These are phyloP conservation scores for Phortica magna DNA, from an alignment of 2,888 invertebrate species.

Conservation along the genomic window DNA sequence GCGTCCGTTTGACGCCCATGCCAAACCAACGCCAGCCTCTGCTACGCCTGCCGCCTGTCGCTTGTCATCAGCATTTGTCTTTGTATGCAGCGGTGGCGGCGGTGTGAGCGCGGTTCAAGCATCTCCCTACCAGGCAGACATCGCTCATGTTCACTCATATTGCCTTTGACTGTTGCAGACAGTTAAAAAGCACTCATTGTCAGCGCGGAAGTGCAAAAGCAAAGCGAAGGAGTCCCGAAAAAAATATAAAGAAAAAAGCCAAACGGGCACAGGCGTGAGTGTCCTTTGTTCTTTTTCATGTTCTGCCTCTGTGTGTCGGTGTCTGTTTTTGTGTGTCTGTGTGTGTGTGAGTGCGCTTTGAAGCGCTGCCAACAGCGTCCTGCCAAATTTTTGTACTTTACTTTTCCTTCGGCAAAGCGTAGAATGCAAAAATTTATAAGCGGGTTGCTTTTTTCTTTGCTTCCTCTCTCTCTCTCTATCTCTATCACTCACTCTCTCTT, in stretches of 20 bases:
- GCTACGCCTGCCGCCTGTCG: constrained; percentile 57
- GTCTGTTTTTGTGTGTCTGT: neutral
- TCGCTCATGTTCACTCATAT: constrained; percentile 31
- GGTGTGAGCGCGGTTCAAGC: constrained; percentile 32
- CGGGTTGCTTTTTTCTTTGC: too few species aligned
- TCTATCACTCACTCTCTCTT: neutral
- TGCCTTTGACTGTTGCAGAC: constrained; percentile 63
- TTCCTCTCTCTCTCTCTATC: too few species aligned
- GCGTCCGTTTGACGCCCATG: constrained; percentile 35
- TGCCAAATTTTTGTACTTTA: constrained; percentile 23
- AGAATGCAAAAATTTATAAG: neutral
- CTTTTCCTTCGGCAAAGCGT: neutral
- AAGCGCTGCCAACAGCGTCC: neutral
- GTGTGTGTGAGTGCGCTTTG: neutral
- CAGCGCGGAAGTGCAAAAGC: constrained; percentile 17
- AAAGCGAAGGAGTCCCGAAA: constrained; percentile 23
- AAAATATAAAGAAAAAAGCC: constrained; percentile 1
- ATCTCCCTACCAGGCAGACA: constrained; percentile 26
- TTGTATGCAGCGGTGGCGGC: constrained; percentile 45
- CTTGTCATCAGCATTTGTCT: constrained; percentile 75
- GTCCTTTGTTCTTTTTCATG: constrained; percentile 5
- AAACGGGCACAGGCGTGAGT: neutral
- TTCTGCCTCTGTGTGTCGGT: neutral
- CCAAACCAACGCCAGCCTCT: constrained; percentile 38
- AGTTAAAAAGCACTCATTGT: constrained; percentile 59